Evolutionary conservation across 2,797 vertebrate genomes (phyloP).

Genomic region (Serranus cabrilla): DNA sequence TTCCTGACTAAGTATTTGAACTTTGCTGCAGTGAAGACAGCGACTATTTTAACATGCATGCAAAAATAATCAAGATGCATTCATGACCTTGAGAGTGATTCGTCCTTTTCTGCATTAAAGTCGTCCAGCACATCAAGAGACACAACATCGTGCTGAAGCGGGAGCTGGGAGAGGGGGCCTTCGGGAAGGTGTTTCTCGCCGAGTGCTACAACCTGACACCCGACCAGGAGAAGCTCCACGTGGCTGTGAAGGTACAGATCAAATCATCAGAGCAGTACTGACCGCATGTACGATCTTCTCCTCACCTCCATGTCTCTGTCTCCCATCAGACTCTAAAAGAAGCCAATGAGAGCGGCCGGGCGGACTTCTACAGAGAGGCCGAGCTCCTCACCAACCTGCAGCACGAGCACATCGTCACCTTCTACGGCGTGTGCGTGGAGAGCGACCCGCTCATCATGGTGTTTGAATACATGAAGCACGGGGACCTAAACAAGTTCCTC

Average conservation of each 20-base stretch:
- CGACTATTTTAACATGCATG: no score
- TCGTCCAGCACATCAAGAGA: constrained; percentile 98
- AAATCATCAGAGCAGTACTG: constrained; percentile 24
- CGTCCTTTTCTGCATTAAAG: constrained; percentile 79
- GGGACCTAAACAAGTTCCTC: constrained; percentile 99
- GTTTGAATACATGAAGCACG: constrained; percentile 99
- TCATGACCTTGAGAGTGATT: constrained; percentile 29
- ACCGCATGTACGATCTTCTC: not conserved
- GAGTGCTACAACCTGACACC: constrained; percentile 97
- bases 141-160: constrained; percentile 98
- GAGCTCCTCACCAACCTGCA: constrained; percentile 98
- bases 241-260: constrained; percentile 94
- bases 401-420: constrained; percentile 97
- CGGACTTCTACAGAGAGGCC: constrained; percentile 97
- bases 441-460: constrained; percentile 99
- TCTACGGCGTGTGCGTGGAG: constrained; percentile 97
- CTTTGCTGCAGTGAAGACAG: no score
- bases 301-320: not conserved
- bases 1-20: not conserved
- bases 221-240: constrained; percentile 97
- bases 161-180: constrained; percentile 98
- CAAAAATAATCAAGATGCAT: not conserved
- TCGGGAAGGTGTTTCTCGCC: constrained; percentile 98
- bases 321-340: constrained; percentile 93
- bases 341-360: constrained; percentile 95